phyloP scores from a whole-genome alignment of 2,113 vertebrate genomes.

The Otolemur garnettii region DNA sequence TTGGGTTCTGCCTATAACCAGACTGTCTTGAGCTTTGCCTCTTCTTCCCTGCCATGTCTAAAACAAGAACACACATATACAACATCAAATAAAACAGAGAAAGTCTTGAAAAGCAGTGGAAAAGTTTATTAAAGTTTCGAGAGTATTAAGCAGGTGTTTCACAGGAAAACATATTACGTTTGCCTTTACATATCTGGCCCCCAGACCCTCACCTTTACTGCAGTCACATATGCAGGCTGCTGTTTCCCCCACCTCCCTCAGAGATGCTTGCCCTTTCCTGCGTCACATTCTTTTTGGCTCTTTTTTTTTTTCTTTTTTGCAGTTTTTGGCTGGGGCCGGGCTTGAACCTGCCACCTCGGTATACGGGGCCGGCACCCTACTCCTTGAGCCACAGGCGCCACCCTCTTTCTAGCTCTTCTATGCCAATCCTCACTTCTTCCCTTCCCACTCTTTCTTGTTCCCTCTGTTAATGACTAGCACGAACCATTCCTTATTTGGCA shows the following conservation, averaged over 20 bases:
- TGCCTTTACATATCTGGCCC: not conserved
- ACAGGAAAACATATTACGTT: not conserved
- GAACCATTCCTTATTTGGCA: not conserved
- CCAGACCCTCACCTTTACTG: not conserved
- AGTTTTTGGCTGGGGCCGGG: no score
- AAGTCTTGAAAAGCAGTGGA: not conserved
- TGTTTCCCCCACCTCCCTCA: not conserved
- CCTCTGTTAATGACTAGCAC: not conserved
- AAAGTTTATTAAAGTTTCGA: not conserved
- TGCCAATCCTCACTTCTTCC: not conserved
- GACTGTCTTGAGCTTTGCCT: not conserved
- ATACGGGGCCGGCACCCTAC: no score
- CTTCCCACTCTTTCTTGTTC: not conserved
- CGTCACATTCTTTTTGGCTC: not conserved
- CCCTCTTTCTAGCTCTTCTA: not conserved
- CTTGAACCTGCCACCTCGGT: no score
- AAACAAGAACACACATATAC: not conserved
- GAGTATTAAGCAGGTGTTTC: not conserved
- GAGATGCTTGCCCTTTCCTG: not conserved
- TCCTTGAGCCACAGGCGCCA: no score
- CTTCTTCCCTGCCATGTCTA: not conserved
- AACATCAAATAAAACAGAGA: slow-evolving; percentile 15
- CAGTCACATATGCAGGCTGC: not conserved
- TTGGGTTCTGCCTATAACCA: not conserved
- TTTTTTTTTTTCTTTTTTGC: not conserved